phyloP scores from a whole-genome alignment of 2,113 vertebrate genomes.

The Serilophus lunatus region DNA sequence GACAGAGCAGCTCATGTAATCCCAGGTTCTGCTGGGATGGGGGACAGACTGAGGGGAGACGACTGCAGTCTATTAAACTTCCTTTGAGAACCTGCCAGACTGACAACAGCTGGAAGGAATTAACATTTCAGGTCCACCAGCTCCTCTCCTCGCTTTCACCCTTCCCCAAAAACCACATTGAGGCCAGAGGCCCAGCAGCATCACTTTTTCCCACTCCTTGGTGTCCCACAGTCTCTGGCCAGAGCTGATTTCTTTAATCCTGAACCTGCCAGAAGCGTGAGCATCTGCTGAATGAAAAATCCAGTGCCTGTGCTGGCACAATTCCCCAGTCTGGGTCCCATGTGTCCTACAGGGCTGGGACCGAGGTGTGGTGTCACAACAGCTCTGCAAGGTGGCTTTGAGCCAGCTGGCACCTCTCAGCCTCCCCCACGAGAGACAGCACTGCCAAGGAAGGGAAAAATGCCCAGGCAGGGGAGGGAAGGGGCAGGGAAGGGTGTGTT shows the following conservation, averaged over 20 bases:
- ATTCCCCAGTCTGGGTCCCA: rapidly evolving
- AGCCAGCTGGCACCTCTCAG: not conserved
- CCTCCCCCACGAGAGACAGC: not conserved
- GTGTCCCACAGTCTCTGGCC: not conserved
- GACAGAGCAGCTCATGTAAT: conserved; percentile 38
- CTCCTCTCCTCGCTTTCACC: conserved; percentile 9
- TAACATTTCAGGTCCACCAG: conserved; percentile 44
- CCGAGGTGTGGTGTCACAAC: rapidly evolving
- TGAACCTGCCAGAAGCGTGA: not conserved
- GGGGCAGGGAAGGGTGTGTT: not conserved
- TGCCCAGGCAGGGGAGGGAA: not conserved
- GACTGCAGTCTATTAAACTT: conserved; percentile 68
- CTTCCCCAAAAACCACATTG: not conserved
- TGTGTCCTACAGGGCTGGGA: not conserved
- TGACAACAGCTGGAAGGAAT: conserved; percentile 72
- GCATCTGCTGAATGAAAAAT: not conserved
- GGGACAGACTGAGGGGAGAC: conserved; percentile 26
- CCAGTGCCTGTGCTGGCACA: rapidly evolving
- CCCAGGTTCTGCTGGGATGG: conserved; percentile 10
- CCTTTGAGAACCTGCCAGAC: conserved; percentile 70
- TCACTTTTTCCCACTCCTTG: conserved; percentile 25
- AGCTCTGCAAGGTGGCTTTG: not conserved
- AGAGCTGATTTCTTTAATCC: not conserved
- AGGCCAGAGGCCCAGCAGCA: not conserved
- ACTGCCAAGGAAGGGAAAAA: not conserved